A percentile compares a stretch with the other conserved stretches of the same genome.
Conservation (phyloP, 2,113 vertebrate genomes). For the Caloenas nicobarica region DNA sequence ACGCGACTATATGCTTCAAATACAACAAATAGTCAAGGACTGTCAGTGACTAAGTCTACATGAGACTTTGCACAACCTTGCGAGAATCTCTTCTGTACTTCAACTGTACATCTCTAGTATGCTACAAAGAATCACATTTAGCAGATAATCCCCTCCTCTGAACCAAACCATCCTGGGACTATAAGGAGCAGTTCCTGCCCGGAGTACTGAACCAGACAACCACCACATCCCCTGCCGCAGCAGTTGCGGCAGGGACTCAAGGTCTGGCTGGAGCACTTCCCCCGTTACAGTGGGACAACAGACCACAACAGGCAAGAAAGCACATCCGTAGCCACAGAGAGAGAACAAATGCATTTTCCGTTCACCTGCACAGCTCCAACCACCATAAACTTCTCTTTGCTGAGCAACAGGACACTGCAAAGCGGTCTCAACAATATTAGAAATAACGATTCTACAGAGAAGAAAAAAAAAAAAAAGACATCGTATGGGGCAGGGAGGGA, state of each 20-base stretch:
- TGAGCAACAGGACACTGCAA: fast-evolving
- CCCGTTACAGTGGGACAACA: fast-evolving
- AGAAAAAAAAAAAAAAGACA: not conserved
- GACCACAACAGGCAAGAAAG: not conserved
- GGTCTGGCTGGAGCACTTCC: not conserved
- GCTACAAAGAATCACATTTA: not conserved
- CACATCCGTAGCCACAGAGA: not conserved
- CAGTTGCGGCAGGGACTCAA: not conserved
- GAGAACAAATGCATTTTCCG: not conserved
- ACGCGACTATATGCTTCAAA: not conserved
- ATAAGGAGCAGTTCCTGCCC: not conserved
- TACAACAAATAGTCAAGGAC: not conserved
- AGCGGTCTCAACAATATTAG: not conserved
- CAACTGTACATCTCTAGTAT: not conserved
- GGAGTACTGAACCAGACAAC: not conserved
- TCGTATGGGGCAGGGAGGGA: not conserved
- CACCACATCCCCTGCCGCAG: not conserved
- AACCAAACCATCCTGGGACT: not conserved
- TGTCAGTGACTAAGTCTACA: not conserved
- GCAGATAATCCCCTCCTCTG: not conserved
- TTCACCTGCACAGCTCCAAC: not conserved
- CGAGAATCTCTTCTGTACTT: not conserved
- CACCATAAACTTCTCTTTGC: not conserved
- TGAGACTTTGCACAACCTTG: not conserved
- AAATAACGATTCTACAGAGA: not conserved